phyloP scores from a whole-genome alignment of 1,140 invertebrate genomes.

The Ptiloglossa arizonensis region DNA sequence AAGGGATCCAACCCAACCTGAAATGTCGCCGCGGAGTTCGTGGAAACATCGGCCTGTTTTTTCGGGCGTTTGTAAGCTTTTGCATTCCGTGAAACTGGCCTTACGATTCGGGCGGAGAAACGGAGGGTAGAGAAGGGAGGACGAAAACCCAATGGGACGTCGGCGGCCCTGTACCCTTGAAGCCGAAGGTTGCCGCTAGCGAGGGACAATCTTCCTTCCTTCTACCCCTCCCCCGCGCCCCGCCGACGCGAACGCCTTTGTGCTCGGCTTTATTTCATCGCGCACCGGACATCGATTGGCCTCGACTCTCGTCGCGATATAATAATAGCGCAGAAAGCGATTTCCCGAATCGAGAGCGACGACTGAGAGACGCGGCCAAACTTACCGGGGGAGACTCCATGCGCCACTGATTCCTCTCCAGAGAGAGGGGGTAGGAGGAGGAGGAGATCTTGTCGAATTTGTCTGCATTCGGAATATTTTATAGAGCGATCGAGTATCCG shows the following conservation, averaged over 20 bases:
- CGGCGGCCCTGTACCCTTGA: slow-evolving; percentile 79
- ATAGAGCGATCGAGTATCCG: too few species aligned
- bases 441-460: too few species aligned
- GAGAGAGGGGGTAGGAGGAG: too few species aligned
- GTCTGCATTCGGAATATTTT: too few species aligned
- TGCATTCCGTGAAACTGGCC: slow-evolving; percentile 35
- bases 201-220: slow-evolving; percentile 69
- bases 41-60: slow-evolving; percentile 16
- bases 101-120: slow-evolving; percentile 28
- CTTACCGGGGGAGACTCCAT: background rate
- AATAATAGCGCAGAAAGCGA: slow-evolving; percentile 55
- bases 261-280: slow-evolving; percentile 62
- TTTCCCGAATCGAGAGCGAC: slow-evolving; percentile 45
- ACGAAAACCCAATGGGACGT: slow-evolving; percentile 56
- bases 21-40: slow-evolving; percentile 1
- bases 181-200: slow-evolving; percentile 74
- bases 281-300: slow-evolving; percentile 60
- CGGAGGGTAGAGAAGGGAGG: slow-evolving; percentile 35
- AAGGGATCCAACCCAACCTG: background rate
- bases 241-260: slow-evolving; percentile 37
- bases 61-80: slow-evolving; percentile 19
- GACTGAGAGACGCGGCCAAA: background rate
- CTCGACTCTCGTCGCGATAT: slow-evolving; percentile 52
- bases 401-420: too few species aligned
- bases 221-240: slow-evolving; percentile 24